Percentiles rank a stretch among this genome's conserved stretches.
These are phyloP conservation scores for Lagorchestes hirsutus DNA, from an alignment of 2,797 vertebrate genomes.

Conservation along the genomic window DNA sequence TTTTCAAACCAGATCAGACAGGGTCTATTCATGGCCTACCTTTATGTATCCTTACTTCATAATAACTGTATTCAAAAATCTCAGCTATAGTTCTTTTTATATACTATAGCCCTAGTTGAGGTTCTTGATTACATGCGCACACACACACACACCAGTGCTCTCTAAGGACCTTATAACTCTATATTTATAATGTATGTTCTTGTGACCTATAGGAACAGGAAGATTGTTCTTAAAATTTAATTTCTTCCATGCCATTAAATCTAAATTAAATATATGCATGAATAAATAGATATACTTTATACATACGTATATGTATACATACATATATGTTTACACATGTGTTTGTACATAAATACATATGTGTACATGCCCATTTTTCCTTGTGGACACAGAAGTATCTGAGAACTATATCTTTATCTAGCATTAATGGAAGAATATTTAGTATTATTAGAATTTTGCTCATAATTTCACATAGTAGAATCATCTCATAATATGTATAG, in stretches of 20 bases:
- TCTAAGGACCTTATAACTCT: not conserved
- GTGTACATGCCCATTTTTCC: not conserved
- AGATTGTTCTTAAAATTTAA: not conserved
- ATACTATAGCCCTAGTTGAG: not conserved
- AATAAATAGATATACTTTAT: not conserved
- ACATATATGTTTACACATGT: not conserved
- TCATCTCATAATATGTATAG: not conserved
- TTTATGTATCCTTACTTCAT: not conserved
- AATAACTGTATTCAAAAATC: not conserved
- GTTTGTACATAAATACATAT: too few species aligned
- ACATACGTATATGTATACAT: not conserved
- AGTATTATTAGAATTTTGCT: not conserved
- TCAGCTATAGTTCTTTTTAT: not conserved
- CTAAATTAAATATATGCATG: not conserved
- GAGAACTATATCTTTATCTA: not conserved
- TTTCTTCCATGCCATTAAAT: not conserved
- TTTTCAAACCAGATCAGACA: not conserved
- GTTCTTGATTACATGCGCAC: not conserved
- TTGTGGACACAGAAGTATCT: not conserved
- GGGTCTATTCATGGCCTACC: not conserved
- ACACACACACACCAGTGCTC: not conserved
- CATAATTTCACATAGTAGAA: not conserved
- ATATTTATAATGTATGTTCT: not conserved
- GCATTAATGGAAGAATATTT: not conserved
- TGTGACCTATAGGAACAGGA: not conserved